Evolutionary conservation across 2,888 invertebrate species (phyloP).

Genomic region (Spatulosminthurus flaviceps): DNA sequence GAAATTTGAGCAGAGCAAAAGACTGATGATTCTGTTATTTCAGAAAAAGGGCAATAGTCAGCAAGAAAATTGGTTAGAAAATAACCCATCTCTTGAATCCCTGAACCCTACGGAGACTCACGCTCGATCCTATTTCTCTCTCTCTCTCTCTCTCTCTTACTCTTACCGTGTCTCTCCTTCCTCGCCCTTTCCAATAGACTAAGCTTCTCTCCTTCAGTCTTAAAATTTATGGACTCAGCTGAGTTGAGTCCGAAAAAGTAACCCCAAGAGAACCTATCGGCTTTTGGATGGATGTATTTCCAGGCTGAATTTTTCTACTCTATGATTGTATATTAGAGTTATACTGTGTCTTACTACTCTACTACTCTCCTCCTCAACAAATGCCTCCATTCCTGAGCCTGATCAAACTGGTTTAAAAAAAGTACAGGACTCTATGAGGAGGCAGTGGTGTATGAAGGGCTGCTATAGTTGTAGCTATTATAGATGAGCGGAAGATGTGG

Average conservation of each 20-base stretch:
- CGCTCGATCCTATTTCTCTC: slow-evolving; percentile 20
- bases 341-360: slow-evolving; percentile 1
- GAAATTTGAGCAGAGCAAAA: slow-evolving; percentile 53
- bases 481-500: slow-evolving; percentile 6
- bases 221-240: slow-evolving; percentile 53
- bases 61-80: slow-evolving; percentile 62
- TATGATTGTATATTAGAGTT: slow-evolving; percentile 25
- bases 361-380: neutral
- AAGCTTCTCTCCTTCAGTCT: slow-evolving; percentile 37
- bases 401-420: too few species aligned
- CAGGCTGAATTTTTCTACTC: slow-evolving; percentile 6
- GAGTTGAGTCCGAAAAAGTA: slow-evolving; percentile 52
- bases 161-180: slow-evolving; percentile 15
- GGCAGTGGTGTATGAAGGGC: too few species aligned
- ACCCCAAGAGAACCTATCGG: slow-evolving; percentile 48
- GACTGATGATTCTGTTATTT: slow-evolving; percentile 60
- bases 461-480: neutral
- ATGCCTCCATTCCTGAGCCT: neutral
- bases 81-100: slow-evolving; percentile 50
- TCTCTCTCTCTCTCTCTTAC: slow-evolving; percentile 37
- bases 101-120: slow-evolving; percentile 45
- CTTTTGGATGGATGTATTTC: slow-evolving; percentile 44
- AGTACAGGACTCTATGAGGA: too few species aligned
- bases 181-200: neutral
- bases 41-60: slow-evolving; percentile 63